Evolutionary conservation across 2,113 vertebrate species (phyloP).

Genomic region (Helogale parvula): DNA sequence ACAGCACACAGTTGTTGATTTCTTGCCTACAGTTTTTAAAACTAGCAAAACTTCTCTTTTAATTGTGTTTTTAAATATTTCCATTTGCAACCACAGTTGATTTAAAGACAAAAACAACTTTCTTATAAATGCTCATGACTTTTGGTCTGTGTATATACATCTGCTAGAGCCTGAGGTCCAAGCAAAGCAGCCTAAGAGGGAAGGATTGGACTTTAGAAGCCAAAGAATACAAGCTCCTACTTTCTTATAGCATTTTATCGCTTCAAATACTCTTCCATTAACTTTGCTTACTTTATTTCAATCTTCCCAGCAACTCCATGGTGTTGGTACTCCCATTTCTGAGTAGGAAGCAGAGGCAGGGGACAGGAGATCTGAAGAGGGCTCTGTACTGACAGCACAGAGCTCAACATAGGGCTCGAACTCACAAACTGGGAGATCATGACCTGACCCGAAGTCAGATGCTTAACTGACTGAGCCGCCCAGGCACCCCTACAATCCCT

Average conservation of each 20-base stretch:
- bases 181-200: neutral
- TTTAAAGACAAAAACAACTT: neutral
- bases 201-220: neutral
- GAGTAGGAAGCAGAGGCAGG: neutral
- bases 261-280: neutral
- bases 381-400: too few relatives aligned
- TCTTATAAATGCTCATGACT: neutral
- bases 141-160: neutral
- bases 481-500: neutral
- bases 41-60: neutral
- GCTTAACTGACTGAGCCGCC: too few relatives aligned
- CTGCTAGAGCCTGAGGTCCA: neutral
- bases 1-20: neutral
- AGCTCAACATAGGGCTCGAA: too few relatives aligned
- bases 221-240: slow-evolving; percentile 1
- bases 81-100: neutral
- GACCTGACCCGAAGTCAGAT: too few relatives aligned
- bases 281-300: neutral
- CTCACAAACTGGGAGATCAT: too few relatives aligned
- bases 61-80: slow-evolving; percentile 5
- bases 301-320: neutral
- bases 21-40: neutral
- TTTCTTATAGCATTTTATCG: neutral
- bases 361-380: too few relatives aligned
- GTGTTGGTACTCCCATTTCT: neutral